Evolutionary conservation across 2,888 invertebrate genomes (phyloP), one percentile per base, ranked within the genome.

Genomic region (Plusia festucae): DNA sequence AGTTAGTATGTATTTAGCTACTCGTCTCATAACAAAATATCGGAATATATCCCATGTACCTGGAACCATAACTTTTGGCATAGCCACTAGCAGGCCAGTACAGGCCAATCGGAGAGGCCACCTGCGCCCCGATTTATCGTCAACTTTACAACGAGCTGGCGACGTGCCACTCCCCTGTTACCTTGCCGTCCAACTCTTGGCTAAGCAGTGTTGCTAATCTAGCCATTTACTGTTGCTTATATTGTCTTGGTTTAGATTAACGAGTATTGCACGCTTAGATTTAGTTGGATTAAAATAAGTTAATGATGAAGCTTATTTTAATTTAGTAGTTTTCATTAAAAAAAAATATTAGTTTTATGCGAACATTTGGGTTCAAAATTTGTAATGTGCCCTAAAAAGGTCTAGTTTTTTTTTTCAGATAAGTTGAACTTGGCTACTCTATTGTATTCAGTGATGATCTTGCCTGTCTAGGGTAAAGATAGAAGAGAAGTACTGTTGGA

Each of bases 71-170:
- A 78, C 69, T 78, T 79, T 78, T 81, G 78, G 79, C 72, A 71
- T 65, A 62, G 64, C 54, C 52, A 61, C 61, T 64, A 67, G 63
- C 76, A 68, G 68, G 68, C 53, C 58, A 76, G 24, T 65, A 73
- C 67, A 64, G 65, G 76, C 81, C 73, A 69, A 62, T 68, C 62
- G 60, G 64, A n/a, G 77, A 65, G 55, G 78, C 76, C 90, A 90
- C 89, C 89, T 90, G 90, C 82, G 79, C 65, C 85, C 46, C 69
- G 76, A 89, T 88, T 88, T 90, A 90, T 87, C 78, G 85, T 59
- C 84, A 79, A 84, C 85, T 84, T 84, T 88, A 90, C 90, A 90
- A 78, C 81, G 73, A 79, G 78, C 87, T 90, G 90, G 90, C 90
- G 82, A 76, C 81, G 76, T 88, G 90, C 90, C 90, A 90, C 87